These are phyloP conservation scores for Clavelina lepadiformis DNA, from an alignment of 23 tunicate genomes.

Conservation along the genomic window DNA sequence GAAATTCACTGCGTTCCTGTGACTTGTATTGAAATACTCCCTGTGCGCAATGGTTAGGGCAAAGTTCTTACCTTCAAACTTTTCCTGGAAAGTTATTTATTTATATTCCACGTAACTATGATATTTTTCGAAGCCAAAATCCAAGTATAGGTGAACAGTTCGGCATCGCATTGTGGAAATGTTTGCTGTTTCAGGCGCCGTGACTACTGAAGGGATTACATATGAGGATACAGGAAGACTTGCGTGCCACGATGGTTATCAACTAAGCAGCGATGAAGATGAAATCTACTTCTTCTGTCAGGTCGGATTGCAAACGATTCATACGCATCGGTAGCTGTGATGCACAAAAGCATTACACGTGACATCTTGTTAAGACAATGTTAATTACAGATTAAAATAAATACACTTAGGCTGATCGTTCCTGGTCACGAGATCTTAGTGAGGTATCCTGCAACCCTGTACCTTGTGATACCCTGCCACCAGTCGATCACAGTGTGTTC, in stretches of 20 bases:
- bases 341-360: too few relatives aligned
- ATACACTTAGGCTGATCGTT: conserved; percentile 44
- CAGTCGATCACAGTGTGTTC: conserved; percentile 18
- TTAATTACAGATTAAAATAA: too few relatives aligned
- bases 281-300: conserved; percentile 33
- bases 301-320: conserved; percentile 16
- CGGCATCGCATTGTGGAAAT: too few relatives aligned
- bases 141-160: too few relatives aligned
- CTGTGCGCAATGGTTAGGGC: conserved; percentile 39
- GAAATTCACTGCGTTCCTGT: conserved; percentile 45
- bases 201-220: neutral
- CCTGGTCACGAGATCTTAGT: conserved; percentile 45
- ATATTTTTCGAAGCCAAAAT: too few relatives aligned
- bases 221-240: neutral
- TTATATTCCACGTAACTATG: neutral
- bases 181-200: conserved; percentile 5
- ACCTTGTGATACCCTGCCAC: conserved; percentile 30
- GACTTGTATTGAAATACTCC: conserved; percentile 30
- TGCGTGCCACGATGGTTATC: conserved; percentile 28
- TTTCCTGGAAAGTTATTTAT: too few relatives aligned
- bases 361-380: too few relatives aligned
- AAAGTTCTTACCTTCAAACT: too few relatives aligned
- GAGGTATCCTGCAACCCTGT: conserved; percentile 34
- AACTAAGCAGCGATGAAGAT: conserved; percentile 19
- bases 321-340: too few relatives aligned